Evolutionary conservation across 2,888 invertebrate species (phyloP), one percentile per base, ranked within the genome.

Genomic region (Zygogramma bicolorata): DNA sequence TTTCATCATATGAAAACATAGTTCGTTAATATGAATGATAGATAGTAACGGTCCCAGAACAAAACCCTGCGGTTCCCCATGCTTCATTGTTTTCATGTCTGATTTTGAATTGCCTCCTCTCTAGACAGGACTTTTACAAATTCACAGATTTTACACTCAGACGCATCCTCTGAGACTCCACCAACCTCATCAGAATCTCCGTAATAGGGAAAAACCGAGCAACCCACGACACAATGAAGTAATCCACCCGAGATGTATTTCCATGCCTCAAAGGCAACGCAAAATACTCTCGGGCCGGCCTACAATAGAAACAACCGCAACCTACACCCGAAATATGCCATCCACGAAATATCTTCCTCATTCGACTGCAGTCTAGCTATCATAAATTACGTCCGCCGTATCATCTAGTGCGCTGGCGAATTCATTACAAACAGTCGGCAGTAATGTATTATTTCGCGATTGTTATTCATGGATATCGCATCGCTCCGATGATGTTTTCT

Each of bases 361-460:
- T 62, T 68, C 70, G 49, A 57, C 65, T 58, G 57, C 71, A 74
- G 63, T 65, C 46, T 46, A 42, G 42, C 65, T 27, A 66, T 71
- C 60, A 68, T 68, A 74, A 74, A 68, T 74, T 74, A 74, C 58
- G 46, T 42, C 58, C 42, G 68, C 60, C 60, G 65, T 71, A 73
- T 70, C 70, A 68, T 73, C 73, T 68, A 73, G 60, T 70, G 71
- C 68, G 70, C 71, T 70, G 25, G 70, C 68, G 66, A 74, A 74
- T 74, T 68, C 68, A 71, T 74, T 74, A 71, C 68, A 42, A 22
- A 69, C 22, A 57, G 65, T 46, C 58, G 68, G 70, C 68, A 70
- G 70, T 73, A 70, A 73, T 73, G 70, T 73, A 73, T 73, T 70
- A 71, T 74, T 71, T 69, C 62, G 42, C 65, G 67, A 70, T 74